phyloP scores from a whole-genome alignment of 1,140 invertebrate genomes.

The Procambarus clarkii region DNA sequence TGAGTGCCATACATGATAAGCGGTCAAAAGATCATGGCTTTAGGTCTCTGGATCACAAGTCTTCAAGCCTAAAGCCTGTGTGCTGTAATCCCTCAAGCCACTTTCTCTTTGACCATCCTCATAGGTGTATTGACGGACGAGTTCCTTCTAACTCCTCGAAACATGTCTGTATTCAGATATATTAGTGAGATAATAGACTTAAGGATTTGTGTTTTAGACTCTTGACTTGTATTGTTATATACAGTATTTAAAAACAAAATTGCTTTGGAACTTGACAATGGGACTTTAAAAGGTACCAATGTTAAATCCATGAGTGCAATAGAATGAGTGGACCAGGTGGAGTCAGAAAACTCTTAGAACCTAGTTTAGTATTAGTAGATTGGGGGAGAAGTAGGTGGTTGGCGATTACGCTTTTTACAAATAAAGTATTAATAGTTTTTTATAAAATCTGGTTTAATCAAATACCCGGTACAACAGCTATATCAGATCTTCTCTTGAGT shows the following conservation, averaged over 20 bases:
- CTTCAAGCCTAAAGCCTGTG: neutral
- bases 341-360: neutral
- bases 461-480: neutral
- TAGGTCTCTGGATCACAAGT: neutral
- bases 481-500: neutral
- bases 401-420: neutral
- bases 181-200: slow-evolving; percentile 8
- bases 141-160: neutral
- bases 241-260: neutral
- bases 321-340: slow-evolving; percentile 4
- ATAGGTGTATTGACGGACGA: neutral
- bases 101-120: neutral
- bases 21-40: neutral
- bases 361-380: neutral
- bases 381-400: neutral
- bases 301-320: neutral
- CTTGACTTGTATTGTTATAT: neutral
- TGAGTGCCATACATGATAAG: neutral
- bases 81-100: neutral
- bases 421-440: neutral
- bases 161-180: neutral
- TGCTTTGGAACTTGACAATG: neutral
- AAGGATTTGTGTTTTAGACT: neutral
- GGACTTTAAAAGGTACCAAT: neutral
- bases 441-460: neutral